Percentiles rank a stretch among this genome's conserved stretches.
phyloP scores from a whole-genome alignment of 2,797 vertebrate species.

The Pyrocephalus nanus region DNA sequence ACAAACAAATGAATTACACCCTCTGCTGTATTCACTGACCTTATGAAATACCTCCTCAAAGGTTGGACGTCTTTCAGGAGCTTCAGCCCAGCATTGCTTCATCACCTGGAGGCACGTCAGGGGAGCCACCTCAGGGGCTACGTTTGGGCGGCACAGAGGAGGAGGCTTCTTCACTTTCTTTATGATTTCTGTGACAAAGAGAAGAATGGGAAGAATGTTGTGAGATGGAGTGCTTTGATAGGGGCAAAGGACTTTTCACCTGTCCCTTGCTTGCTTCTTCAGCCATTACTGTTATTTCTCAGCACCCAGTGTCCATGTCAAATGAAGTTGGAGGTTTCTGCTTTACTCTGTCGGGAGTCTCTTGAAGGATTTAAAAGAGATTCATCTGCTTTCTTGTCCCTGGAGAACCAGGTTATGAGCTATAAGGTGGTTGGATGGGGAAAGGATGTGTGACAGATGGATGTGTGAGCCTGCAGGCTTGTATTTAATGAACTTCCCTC shows the following conservation, averaged over 20 bases:
- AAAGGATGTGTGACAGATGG: neutral
- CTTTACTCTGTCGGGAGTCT: neutral
- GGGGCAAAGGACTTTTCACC: neutral
- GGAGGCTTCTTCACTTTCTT: slow-evolving; percentile 84
- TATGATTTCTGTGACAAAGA: slow-evolving; percentile 80
- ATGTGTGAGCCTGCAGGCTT: neutral
- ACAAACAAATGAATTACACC: neutral
- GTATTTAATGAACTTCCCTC: neutral
- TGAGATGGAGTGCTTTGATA: neutral
- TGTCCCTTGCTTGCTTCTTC: neutral
- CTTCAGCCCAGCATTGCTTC: slow-evolving; percentile 91
- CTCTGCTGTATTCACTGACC: slow-evolving; percentile 61
- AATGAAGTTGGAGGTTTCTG: neutral
- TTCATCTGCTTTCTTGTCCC: neutral
- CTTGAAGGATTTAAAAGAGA: neutral
- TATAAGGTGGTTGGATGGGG: neutral
- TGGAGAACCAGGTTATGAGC: neutral
- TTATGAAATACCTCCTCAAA: slow-evolving; percentile 90
- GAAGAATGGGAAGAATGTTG: neutral
- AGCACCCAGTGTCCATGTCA: neutral
- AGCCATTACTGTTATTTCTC: neutral
- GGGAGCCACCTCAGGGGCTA: slow-evolving; percentile 83
- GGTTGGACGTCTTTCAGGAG: slow-evolving; percentile 79
- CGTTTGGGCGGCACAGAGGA: slow-evolving; percentile 83
- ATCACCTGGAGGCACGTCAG: slow-evolving; percentile 88